These are phyloP conservation scores for Marcusenius ussheri DNA, from an alignment of 2,113 vertebrate species.

Conservation along the genomic window DNA sequence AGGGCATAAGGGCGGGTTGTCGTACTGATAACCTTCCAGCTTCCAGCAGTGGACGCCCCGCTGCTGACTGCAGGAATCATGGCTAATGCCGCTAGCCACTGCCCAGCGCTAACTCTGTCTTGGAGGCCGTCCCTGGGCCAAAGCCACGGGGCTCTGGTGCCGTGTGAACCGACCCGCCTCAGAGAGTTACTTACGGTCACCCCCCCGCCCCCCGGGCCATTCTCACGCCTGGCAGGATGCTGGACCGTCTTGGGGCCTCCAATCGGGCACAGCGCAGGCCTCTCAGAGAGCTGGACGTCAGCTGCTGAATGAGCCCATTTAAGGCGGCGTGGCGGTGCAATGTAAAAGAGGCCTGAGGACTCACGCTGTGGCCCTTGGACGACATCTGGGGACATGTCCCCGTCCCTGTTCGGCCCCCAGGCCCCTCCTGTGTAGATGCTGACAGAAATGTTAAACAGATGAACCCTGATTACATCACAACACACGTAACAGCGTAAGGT, in stretches of 20 bases:
- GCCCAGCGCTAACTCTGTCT: neutral
- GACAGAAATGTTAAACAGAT: neutral
- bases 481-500: neutral
- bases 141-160: neutral
- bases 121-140: neutral
- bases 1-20: neutral
- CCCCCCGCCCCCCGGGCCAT: neutral
- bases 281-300: constrained; percentile 1
- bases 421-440: neutral
- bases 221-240: constrained; percentile 9
- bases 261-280: neutral
- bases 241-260: neutral
- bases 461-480: neutral
- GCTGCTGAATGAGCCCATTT: constrained; percentile 3
- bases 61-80: neutral
- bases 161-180: neutral
- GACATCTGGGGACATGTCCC: neutral
- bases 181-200: neutral
- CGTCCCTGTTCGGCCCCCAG: neutral
- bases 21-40: neutral
- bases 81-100: neutral
- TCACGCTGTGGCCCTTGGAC: neutral
- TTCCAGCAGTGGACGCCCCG: neutral
- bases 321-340: neutral
- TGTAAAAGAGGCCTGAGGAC: neutral